Evolutionary conservation across 35 echinoderm and acorn worm genomes (phyloP).

Genomic region (Apostichopus japonicus): DNA sequence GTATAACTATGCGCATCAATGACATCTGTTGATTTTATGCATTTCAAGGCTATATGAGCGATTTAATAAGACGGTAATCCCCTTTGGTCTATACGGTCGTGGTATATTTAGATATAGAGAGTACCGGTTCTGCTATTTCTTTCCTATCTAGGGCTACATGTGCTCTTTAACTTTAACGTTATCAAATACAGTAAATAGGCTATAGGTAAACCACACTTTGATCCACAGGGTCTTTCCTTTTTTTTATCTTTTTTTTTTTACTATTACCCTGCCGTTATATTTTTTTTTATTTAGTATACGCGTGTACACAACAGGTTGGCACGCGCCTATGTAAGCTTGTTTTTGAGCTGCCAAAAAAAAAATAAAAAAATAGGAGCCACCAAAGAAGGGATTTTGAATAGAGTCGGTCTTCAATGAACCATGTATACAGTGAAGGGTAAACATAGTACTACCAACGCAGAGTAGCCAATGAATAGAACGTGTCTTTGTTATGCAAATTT

Average conservation of each 20-base stretch:
- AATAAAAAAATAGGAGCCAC: no score
- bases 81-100: background rate
- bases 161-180: background rate
- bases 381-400: background rate
- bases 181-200: conserved; percentile 9
- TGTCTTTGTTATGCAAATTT: conserved; percentile 41
- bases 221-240: background rate
- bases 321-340: conserved; percentile 6
- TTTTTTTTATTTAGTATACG: background rate
- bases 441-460: background rate
- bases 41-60: background rate
- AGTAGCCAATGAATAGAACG: conserved; percentile 26
- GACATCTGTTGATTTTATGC: background rate
- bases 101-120: background rate
- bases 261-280: background rate
- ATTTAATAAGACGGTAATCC: background rate
- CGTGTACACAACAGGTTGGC: conserved; percentile 11
- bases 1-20: background rate
- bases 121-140: background rate
- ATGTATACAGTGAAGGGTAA: background rate
- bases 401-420: background rate
- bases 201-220: background rate
- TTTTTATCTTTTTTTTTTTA: background rate
- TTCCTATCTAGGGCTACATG: background rate
- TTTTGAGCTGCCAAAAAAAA: background rate